Evolutionary conservation across 2,888 invertebrate species (phyloP), one percentile per base, ranked within the genome.

Genomic region (Malacosoma neustria): DNA sequence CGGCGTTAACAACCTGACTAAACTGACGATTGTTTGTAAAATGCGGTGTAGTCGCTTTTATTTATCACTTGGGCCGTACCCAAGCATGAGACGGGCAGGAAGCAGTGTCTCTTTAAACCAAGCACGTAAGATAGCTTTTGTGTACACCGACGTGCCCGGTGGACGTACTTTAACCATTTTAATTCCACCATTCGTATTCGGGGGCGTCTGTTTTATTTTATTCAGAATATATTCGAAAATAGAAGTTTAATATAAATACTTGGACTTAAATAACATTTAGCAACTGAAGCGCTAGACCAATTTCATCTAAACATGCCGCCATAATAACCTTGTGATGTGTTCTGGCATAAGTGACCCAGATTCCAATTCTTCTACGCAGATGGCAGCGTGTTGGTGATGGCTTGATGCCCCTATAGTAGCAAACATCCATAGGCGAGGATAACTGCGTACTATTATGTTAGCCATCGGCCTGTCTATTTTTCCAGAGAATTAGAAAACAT

Each of bases 61-160:
- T n/a, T n/a, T 22, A 7, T 22, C 2, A 22, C 22, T 22, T 22
- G 22, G 2, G 7, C 22, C 22, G 9, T n/a, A n/a, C 5, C 6
- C 22, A 22, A 22, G 22, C 22, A 22, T 22, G 36, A 36, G 32
- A 33, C 45, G 57, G 57, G 56, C 66, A 63, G 72, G 66, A 71
- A 71, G 66, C 61, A 51, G 58, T 55, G 60, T 65, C 68, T 63
- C 66, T 73, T 70, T 71, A 62, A 67, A 72, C 67, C 68, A 71
- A 68, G 68, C 66, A 61, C 70, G 71, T 59, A 64, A 76, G 69
- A 71, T 66, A 58, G 68, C 72, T 66, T 67, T 72, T 72, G 68
- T 69, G 57, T 65, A 59, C 62, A 54, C 57, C 57, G 62, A 51
- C 56, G 57, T 55, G 57, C 54, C 45, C 51, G 48, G 53, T 49